Evolutionary conservation across 2,113 vertebrate species (phyloP), one percentile per base, ranked within the genome.

Genomic region (Oceanodroma tethys): DNA sequence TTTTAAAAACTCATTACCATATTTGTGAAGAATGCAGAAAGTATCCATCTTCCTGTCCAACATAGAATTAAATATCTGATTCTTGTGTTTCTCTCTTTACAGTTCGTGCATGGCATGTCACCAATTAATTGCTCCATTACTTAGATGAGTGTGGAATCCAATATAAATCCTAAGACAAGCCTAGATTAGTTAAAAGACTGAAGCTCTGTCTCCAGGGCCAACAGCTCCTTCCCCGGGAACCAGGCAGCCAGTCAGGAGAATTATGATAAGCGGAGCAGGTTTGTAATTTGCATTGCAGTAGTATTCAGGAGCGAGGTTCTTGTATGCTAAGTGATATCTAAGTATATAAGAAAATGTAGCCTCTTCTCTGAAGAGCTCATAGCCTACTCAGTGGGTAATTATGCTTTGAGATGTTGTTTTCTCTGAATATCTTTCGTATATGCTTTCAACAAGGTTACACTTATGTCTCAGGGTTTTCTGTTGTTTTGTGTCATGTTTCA

Each of bases 401-500:
- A 10, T 2, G 22, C 73, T 86, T 8, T 2, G 52, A 95, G 79
- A 32, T 65, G 36, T 4, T 53, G 29, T 48, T 83, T 88, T 36
- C 63, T 50, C 42, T 5, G 55, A 56, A 5, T 15, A 18, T 43
- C 45, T 79, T 34, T 13, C 0, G 1, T 26, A 6, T 9, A 0
- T 6, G 16, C 38, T 66, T 68, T 42, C 59, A 78, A 16, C 32
- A 20, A 42, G 58, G 26, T 8, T 70, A 13, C 32, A 1, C 62
- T 70, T 0, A 0, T 16, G 16, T 76, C 81, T 78, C 32, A 0
- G 84, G 29, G 8, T 43, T 72, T 81, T 42, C 74, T 78, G 15
- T 55, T 93, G 81, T 70, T 81, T 11, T 55, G 26, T 83, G 88
- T 93, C 88, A 34, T 48, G 81, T 86, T 82, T 82, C 50, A 52